Conservation (phyloP, 2,797 vertebrate species). For the Eulemur rubriventer region DNA sequence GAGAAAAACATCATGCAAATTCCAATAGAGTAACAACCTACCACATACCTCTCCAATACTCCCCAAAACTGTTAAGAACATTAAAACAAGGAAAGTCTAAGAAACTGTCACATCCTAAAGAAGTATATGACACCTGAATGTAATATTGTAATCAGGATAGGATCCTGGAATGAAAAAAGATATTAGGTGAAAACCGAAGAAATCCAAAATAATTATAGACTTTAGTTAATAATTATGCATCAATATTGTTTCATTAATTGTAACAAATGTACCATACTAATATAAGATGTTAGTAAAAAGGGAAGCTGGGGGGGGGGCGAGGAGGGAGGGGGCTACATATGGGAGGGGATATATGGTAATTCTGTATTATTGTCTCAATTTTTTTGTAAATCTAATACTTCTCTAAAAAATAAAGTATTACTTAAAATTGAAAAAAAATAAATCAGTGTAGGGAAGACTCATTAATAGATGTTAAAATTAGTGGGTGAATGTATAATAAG, state of each 20-base stretch:
- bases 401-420: not conserved
- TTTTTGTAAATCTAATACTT: slow-evolving; percentile 6
- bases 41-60: not conserved
- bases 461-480: not conserved
- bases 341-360: not conserved
- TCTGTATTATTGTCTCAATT: not conserved
- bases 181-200: not conserved
- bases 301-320: not conserved
- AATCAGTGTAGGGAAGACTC: not conserved
- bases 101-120: not conserved
- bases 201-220: not conserved
- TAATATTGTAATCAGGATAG: not conserved
- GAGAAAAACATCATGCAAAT: not conserved
- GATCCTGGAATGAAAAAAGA: not conserved
- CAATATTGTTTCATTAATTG: not conserved
- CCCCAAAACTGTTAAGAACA: not conserved
- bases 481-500: not conserved
- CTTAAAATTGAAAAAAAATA: not conserved
- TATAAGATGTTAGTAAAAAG: not conserved
- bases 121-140: not conserved
- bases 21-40: not conserved
- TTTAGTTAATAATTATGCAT: not conserved
- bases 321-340: too few relatives aligned
- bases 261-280: not conserved
- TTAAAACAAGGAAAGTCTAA: not conserved